phyloP scores from a whole-genome alignment of 2,797 vertebrate species.

The Todus mexicanus region DNA sequence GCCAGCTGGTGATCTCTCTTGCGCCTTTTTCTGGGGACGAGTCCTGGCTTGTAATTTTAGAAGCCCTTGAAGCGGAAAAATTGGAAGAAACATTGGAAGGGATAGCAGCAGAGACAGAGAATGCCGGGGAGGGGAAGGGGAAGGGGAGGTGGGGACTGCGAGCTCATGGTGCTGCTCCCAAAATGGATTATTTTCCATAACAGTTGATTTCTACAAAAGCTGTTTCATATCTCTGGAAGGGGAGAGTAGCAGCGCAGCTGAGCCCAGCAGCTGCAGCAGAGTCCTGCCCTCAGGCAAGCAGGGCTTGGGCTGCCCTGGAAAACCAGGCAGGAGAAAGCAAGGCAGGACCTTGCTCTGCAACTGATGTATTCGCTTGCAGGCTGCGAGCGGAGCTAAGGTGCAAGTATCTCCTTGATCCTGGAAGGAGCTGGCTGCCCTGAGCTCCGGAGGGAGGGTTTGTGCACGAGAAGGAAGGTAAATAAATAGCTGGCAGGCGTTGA shows the following conservation, averaged over 20 bases:
- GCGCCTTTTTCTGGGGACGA: neutral
- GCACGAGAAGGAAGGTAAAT: neutral
- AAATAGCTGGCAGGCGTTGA: neutral
- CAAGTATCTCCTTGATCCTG: neutral
- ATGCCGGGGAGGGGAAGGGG: neutral
- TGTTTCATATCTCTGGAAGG: neutral
- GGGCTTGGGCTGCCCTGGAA: neutral
- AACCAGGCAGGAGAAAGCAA: neutral
- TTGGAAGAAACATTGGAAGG: neutral
- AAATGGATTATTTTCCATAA: neutral
- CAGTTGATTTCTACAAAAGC: neutral
- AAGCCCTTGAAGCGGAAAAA: neutral
- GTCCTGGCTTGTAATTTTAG: constrained; percentile 4
- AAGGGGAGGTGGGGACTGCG: neutral
- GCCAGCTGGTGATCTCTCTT: neutral
- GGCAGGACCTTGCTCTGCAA: neutral
- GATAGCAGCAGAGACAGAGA: neutral
- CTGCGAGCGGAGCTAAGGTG: neutral
- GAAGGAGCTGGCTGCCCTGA: neutral
- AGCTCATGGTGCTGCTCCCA: neutral
- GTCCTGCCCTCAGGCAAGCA: neutral
- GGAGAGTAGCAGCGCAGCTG: neutral
- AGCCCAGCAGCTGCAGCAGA: neutral
- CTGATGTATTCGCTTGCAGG: neutral
- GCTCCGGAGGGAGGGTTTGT: neutral